phyloP scores from a whole-genome alignment of 2,113 vertebrate genomes.

The Zapornia atra region DNA sequence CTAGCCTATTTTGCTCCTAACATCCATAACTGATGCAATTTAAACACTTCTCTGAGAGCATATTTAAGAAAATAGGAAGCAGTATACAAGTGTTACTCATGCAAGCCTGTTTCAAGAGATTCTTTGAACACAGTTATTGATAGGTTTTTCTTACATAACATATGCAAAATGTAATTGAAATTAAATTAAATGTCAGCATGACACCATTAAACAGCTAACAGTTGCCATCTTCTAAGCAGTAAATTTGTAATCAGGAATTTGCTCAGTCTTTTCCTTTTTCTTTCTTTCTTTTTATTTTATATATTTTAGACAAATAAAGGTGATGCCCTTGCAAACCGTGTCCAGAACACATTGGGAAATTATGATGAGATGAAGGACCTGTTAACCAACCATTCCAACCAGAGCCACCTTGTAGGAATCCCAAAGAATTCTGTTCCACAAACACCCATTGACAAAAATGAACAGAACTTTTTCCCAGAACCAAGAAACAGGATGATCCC shows the following conservation, averaged over 20 bases:
- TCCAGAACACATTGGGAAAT: conserved; percentile 93
- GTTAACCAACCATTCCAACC: conserved; percentile 92
- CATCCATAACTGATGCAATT: conserved; percentile 56
- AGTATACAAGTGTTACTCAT: conserved; percentile 45
- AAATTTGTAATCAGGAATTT: conserved; percentile 57
- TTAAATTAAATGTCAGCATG: conserved; percentile 70
- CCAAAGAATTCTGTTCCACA: conserved; percentile 91
- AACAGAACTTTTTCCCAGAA: conserved; percentile 84
- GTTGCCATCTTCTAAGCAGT: conserved; percentile 49
- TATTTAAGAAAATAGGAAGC: conserved; percentile 59
- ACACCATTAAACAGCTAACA: conserved; percentile 61
- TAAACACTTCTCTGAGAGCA: conserved; percentile 50
- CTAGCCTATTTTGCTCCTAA: conserved; percentile 38
- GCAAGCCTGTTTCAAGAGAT: conserved; percentile 36
- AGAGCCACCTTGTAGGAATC: conserved; percentile 96
- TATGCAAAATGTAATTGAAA: conserved; percentile 70
- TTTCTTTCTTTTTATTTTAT: background rate
- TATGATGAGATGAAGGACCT: conserved; percentile 97
- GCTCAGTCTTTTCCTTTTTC: conserved; percentile 28
- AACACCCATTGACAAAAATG: conserved; percentile 83
- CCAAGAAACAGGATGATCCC: conserved; percentile 78
- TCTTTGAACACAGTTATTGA: conserved; percentile 68
- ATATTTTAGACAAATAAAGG: conserved; percentile 91
- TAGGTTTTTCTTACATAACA: conserved; percentile 62
- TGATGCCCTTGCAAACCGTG: conserved; percentile 91